Percentiles rank a stretch among this genome's conserved stretches.
Conservation (phyloP, 2,888 invertebrate species). For the Andricus curvator region DNA sequence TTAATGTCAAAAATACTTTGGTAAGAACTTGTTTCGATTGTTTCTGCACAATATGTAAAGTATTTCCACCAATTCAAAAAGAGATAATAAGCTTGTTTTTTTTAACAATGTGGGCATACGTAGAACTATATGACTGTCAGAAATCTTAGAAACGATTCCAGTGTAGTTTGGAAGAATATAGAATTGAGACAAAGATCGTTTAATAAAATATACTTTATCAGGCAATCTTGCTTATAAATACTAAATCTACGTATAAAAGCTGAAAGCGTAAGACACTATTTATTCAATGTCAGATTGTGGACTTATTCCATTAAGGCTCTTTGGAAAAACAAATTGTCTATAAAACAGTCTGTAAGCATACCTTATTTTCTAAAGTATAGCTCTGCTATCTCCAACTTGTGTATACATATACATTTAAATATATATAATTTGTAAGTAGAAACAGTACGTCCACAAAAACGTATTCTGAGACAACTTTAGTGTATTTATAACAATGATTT, state of each 20-base stretch:
- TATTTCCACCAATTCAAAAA: no score
- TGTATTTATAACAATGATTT: background rate
- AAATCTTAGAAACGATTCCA: background rate
- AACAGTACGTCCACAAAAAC: background rate
- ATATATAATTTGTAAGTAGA: background rate
- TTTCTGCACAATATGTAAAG: no score
- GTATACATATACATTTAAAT: background rate
- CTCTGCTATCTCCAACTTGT: background rate
- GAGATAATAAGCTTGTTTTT: no score
- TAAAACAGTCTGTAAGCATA: background rate
- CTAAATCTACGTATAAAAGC: background rate
- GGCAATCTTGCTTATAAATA: conserved; percentile 9
- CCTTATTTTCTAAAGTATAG: background rate
- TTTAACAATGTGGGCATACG: no score
- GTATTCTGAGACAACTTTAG: background rate
- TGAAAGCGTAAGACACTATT: conserved; percentile 22
- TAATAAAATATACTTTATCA: conserved; percentile 21
- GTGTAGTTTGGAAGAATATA: conserved; percentile 14
- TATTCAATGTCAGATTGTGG: background rate
- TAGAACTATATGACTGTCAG: background rate
- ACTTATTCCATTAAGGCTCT: background rate
- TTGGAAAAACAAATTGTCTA: background rate
- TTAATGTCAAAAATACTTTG: background rate
- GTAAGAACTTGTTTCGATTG: no score
- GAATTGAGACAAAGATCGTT: background rate